phyloP scores from a whole-genome alignment of 2,888 invertebrate genomes.

The Pandemis corylana region DNA sequence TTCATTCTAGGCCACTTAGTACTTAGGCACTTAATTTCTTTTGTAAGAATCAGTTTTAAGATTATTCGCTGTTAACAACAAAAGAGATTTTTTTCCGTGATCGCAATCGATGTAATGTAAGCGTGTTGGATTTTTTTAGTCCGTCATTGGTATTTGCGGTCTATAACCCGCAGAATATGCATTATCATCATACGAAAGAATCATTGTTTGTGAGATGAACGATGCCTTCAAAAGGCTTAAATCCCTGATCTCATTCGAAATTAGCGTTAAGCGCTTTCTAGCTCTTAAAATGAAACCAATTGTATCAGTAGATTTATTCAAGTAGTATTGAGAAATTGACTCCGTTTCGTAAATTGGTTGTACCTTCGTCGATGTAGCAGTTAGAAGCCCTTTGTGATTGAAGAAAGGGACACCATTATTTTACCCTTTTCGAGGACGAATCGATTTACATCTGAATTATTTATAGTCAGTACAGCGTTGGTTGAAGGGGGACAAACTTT shows the following conservation, averaged over 20 bases:
- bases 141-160: too few species aligned
- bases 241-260: not conserved
- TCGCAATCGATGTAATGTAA: too few species aligned
- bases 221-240: not conserved
- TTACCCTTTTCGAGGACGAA: slow-evolving; percentile 40
- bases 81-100: too few species aligned
- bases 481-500: slow-evolving; percentile 18
- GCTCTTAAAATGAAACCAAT: not conserved
- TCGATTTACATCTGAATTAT: slow-evolving; percentile 42
- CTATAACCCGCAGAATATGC: too few species aligned
- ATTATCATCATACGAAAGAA: too few species aligned
- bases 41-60: too few species aligned
- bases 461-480: slow-evolving; percentile 31
- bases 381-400: slow-evolving; percentile 32
- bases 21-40: too few species aligned
- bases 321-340: slow-evolving; percentile 24
- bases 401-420: slow-evolving; percentile 41
- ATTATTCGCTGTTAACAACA: too few species aligned
- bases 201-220: too few species aligned
- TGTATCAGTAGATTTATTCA: not conserved
- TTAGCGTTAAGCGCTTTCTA: not conserved
- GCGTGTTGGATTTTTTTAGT: too few species aligned
- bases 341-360: slow-evolving; percentile 18
- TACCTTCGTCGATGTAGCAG: slow-evolving; percentile 5
- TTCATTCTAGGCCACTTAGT: too few species aligned